Conservation (phyloP, 2,113 vertebrate genomes). For the Lutjanus erythropterus region DNA sequence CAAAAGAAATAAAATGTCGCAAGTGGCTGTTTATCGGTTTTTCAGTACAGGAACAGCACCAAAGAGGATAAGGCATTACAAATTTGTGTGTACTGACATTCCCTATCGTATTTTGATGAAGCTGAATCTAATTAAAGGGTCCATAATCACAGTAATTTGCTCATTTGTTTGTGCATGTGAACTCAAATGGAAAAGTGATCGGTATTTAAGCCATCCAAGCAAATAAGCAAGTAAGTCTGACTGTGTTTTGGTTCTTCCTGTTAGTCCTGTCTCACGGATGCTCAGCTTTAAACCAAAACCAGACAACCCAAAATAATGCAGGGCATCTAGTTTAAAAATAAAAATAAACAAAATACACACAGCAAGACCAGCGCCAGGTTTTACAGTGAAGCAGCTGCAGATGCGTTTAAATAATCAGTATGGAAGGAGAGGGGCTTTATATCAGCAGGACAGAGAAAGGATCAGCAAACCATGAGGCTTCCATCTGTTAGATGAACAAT, state of each 20-base stretch:
- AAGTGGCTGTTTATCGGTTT: no score
- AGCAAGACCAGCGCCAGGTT: background rate
- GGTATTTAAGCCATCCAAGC: background rate
- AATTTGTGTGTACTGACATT: background rate
- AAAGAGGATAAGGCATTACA: no score
- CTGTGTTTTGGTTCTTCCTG: background rate
- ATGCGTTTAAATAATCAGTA: conserved; percentile 11
- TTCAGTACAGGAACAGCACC: no score
- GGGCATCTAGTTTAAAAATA: background rate
- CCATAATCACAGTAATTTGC: background rate
- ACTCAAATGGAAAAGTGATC: background rate
- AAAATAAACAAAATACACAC: background rate
- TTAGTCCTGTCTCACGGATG: background rate
- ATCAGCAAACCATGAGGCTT: conserved; percentile 27
- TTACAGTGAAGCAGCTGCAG: background rate
- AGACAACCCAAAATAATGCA: background rate
- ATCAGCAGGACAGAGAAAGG: background rate
- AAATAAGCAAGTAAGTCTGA: background rate
- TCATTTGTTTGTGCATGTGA: background rate
- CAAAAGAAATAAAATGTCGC: background rate
- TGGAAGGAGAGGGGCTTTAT: background rate
- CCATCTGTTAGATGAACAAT: conserved; percentile 6
- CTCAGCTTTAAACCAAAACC: background rate
- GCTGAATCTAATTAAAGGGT: background rate
- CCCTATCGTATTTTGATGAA: background rate